Evolutionary conservation across 2,113 vertebrate genomes (phyloP).

Genomic region (Alouatta palliata): DNA sequence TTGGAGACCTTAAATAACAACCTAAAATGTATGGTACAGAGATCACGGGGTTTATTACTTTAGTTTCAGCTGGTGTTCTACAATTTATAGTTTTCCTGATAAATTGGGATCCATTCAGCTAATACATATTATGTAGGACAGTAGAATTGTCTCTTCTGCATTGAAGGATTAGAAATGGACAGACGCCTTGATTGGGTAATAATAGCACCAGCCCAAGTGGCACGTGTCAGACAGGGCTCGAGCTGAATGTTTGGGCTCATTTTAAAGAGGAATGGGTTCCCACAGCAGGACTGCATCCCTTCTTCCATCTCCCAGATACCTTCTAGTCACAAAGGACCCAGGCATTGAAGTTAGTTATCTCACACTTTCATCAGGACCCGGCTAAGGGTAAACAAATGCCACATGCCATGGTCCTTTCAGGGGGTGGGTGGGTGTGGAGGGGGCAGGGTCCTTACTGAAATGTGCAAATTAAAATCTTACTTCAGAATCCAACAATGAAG

Average conservation of each 20-base stretch:
- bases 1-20: conserved; percentile 80
- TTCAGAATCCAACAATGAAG: background rate
- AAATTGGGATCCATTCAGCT: conserved; percentile 80
- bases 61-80: conserved; percentile 74
- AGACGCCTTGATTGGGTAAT: conserved; percentile 70
- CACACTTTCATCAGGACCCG: background rate
- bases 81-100: conserved; percentile 80
- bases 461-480: conserved; percentile 1
- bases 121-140: conserved; percentile 58
- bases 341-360: background rate
- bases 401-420: accelerated
- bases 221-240: background rate
- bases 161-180: conserved; percentile 72
- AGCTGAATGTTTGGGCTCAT: background rate
- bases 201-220: conserved; percentile 57
- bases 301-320: background rate
- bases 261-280: background rate
- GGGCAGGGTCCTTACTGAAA: background rate
- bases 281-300: background rate
- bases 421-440: no score
- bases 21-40: conserved; percentile 79
- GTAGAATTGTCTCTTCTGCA: conserved; percentile 52
- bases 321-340: background rate
- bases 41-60: conserved; percentile 81
- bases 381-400: background rate